phyloP scores from a whole-genome alignment of 2,888 invertebrate genomes.

The Gisinianus flammeolus region DNA sequence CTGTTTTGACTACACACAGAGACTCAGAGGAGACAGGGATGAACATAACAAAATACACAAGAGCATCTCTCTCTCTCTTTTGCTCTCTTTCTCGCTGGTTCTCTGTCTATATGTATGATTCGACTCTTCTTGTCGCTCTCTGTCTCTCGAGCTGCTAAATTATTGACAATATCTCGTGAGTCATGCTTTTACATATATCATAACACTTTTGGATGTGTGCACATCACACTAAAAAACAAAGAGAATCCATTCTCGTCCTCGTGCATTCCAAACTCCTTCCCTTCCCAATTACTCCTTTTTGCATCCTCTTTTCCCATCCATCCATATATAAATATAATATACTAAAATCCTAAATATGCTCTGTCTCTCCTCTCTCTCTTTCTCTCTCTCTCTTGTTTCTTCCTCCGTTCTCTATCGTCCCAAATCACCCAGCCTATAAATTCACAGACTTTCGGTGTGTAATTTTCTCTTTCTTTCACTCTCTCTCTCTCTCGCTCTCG shows the following conservation, averaged over 20 bases:
- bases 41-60: no score
- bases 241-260: conserved; percentile 44
- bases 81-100: not conserved
- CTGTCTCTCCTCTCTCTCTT: not conserved
- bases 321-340: no score
- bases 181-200: conserved; percentile 53
- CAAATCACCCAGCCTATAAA: not conserved
- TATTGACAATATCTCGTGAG: conserved; percentile 56
- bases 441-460: not conserved
- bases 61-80: not conserved
- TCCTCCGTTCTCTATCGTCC: not conserved
- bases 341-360: conserved; percentile 1
- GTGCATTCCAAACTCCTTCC: conserved; percentile 44
- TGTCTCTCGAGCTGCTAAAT: conserved; percentile 48
- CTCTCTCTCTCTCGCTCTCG: no score
- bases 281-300: conserved; percentile 28
- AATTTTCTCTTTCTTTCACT: not conserved
- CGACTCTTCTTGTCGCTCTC: conserved; percentile 29
- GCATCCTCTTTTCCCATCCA: conserved; percentile 10
- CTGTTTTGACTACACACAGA: no score
- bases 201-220: conserved; percentile 45
- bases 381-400: not conserved
- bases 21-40: no score
- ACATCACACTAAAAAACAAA: conserved; percentile 47
- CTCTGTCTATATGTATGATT: not conserved